A percentile compares a stretch with the other conserved stretches of the same genome.
Evolutionary conservation across 2,113 vertebrate species (phyloP).

Genomic region (Forbesichthys agassizii): DNA sequence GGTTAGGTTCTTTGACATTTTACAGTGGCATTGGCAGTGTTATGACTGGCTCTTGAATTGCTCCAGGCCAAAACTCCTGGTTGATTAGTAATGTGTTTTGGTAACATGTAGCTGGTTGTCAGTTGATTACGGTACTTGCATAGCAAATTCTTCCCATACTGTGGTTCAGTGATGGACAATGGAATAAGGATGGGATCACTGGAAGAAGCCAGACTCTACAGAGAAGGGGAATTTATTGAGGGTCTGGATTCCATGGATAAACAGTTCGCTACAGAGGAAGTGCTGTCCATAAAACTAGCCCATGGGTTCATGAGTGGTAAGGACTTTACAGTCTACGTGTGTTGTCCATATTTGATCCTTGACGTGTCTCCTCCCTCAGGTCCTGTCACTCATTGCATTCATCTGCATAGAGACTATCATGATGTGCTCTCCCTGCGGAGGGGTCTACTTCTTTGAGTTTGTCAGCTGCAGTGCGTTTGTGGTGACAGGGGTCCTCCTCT

Average conservation of each 20-base stretch:
- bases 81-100: slow-evolving; percentile 44
- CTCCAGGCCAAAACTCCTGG: neutral
- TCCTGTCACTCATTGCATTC: slow-evolving; percentile 88
- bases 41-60: slow-evolving; percentile 39
- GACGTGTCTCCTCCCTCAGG: slow-evolving; percentile 66
- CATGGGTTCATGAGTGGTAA: neutral
- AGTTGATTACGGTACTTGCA: slow-evolving; percentile 56
- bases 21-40: slow-evolving; percentile 30
- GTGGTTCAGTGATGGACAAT: slow-evolving; percentile 63
- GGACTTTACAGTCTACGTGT: neutral
- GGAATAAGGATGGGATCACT: slow-evolving; percentile 41
- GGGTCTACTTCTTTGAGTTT: slow-evolving; percentile 98
- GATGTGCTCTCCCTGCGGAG: slow-evolving; percentile 91
- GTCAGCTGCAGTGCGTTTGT: slow-evolving; percentile 96
- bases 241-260: no score
- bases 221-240: neutral
- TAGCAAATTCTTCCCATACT: slow-evolving; percentile 66
- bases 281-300: neutral
- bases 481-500: slow-evolving; percentile 89
- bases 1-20: slow-evolving; percentile 28
- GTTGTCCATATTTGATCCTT: no score
- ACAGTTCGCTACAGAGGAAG: no score
- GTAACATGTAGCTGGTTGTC: slow-evolving; percentile 41
- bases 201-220: slow-evolving; percentile 29
- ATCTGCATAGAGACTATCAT: slow-evolving; percentile 98